Conservation (phyloP, 2,113 vertebrate genomes). For the Proterorhinus semilunaris region DNA sequence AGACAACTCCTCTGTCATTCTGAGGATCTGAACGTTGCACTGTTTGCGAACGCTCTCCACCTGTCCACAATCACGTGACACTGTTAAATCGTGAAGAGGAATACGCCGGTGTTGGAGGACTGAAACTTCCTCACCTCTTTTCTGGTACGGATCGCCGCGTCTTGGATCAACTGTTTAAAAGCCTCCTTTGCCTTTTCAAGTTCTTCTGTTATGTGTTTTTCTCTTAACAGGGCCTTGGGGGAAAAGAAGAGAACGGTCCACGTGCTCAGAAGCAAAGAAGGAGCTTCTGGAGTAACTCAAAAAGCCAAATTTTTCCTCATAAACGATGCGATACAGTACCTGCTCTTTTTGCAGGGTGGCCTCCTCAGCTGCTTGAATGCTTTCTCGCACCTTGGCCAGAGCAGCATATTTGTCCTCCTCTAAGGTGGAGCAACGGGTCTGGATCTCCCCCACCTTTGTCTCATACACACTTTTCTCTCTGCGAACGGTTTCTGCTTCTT, state of each 20-base stretch:
- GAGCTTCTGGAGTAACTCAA: background rate
- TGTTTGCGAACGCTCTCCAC: slow-evolving; percentile 84
- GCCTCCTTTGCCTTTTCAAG: slow-evolving; percentile 84
- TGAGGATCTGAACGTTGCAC: slow-evolving; percentile 82
- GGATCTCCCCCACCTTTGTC: slow-evolving; percentile 81
- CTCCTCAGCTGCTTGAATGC: slow-evolving; percentile 87
- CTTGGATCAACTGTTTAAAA: slow-evolving; percentile 82
- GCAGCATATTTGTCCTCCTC: slow-evolving; percentile 85
- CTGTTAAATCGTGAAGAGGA: background rate
- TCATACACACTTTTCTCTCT: slow-evolving; percentile 81
- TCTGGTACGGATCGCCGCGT: slow-evolving; percentile 78
- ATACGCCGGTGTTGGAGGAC: background rate
- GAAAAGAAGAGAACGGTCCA: slow-evolving; percentile 7
- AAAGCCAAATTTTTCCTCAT: slow-evolving; percentile 1
- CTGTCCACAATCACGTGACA: slow-evolving; percentile 66
- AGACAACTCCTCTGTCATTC: slow-evolving; percentile 85
- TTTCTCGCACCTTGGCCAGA: slow-evolving; percentile 80
- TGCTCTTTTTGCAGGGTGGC: slow-evolving; percentile 86
- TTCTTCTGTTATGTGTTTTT: slow-evolving; percentile 87
- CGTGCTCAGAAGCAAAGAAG: background rate
- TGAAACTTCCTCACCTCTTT: slow-evolving; percentile 76
- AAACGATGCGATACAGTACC: slow-evolving; percentile 62
- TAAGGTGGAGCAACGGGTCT: slow-evolving; percentile 70
- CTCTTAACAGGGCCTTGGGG: slow-evolving; percentile 81
- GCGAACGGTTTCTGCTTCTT: slow-evolving; percentile 79